These are phyloP conservation scores for Temnothorax unifasciatus DNA, from an alignment of 2,888 invertebrate genomes.

Conservation along the genomic window DNA sequence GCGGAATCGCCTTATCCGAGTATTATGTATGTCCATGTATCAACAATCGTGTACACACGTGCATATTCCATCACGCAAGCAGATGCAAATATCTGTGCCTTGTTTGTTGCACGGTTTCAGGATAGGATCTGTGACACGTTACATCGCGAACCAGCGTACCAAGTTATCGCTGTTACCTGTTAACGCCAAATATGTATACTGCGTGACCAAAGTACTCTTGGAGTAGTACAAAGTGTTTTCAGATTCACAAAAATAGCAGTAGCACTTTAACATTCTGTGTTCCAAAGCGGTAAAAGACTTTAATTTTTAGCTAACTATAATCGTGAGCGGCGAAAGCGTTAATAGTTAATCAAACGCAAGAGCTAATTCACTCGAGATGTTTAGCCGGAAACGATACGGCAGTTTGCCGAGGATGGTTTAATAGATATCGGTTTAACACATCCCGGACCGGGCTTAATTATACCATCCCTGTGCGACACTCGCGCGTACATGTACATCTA, in stretches of 20 bases:
- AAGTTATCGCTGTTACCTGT: not conserved
- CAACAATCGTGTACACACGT: constrained; percentile 10
- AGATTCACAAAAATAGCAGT: not conserved
- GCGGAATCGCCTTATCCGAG: constrained; percentile 45
- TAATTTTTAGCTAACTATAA: not conserved
- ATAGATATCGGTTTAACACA: constrained; percentile 56
- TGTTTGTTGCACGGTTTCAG: not conserved
- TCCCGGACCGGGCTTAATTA: constrained; percentile 36
- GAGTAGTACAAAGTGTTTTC: not conserved
- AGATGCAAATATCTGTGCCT: constrained; percentile 14
- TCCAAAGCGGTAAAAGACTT: not conserved
- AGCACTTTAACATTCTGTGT: not conserved
- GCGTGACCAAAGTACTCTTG: not conserved
- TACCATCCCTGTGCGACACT: constrained; percentile 8
- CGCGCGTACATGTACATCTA: not conserved
- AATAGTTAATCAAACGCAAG: constrained; percentile 14
- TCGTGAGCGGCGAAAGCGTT: not conserved
- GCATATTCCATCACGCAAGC: constrained; percentile 22
- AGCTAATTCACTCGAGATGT: constrained; percentile 33
- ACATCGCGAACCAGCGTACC: not conserved
- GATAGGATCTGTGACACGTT: not conserved
- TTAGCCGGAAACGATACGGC: constrained; percentile 29
- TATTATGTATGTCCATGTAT: constrained; percentile 40
- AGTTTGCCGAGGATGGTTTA: constrained; percentile 26
- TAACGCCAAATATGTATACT: not conserved